Evolutionary conservation across 2,888 invertebrate genomes (phyloP).

Genomic region (Amaurobius ferox): DNA sequence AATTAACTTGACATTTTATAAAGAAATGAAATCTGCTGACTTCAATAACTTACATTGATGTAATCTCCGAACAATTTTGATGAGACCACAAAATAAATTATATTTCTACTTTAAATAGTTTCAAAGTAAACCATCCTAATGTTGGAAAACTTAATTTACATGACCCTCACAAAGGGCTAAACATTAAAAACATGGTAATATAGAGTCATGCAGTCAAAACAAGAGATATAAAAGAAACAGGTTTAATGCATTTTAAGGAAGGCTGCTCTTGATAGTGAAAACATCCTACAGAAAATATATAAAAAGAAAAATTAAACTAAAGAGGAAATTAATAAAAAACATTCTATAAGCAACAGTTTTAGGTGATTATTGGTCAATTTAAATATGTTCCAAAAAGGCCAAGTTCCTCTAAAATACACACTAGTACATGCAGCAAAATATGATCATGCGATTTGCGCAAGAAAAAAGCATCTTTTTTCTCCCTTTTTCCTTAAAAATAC

Average conservation of each 20-base stretch:
- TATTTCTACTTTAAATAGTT: no score
- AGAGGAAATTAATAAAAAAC: conserved; percentile 4
- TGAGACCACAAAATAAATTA: no score
- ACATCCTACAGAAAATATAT: conserved; percentile 26
- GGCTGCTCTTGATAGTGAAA: conserved; percentile 58
- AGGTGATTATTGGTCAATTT: background rate
- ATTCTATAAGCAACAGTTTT: conserved; percentile 44
- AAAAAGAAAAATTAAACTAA: conserved; percentile 15
- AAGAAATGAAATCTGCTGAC: no score
- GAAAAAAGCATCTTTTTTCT: conserved; percentile 48
- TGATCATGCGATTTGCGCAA: conserved; percentile 56
- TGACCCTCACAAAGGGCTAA: background rate
- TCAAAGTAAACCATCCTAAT: no score
- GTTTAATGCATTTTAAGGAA: conserved; percentile 40
- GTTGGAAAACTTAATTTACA: no score
- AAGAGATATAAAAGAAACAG: background rate
- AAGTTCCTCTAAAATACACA: conserved; percentile 49
- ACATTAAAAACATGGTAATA: conserved; percentile 11
- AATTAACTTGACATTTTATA: no score
- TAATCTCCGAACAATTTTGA: no score
- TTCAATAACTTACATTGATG: no score
- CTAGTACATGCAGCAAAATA: conserved; percentile 56
- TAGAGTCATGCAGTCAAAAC: background rate
- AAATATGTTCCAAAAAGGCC: conserved; percentile 50
- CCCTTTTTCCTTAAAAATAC: conserved; percentile 1